Evolutionary conservation across 1,140 invertebrate genomes (phyloP).

Genomic region (Neodiprion pinetum): DNA sequence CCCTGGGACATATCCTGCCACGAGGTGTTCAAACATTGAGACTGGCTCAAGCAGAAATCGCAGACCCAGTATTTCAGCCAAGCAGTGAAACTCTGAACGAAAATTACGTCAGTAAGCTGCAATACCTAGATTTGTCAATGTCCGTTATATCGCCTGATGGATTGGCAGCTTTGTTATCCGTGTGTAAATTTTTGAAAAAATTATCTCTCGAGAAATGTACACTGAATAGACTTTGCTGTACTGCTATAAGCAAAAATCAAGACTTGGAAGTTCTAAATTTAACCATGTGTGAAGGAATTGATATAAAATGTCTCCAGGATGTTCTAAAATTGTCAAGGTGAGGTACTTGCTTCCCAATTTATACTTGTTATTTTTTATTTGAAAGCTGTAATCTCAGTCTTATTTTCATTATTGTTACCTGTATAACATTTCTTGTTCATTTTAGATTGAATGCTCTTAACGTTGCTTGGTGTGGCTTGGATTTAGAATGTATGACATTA

Average conservation of each 20-base stretch:
- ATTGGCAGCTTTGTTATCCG: constrained; percentile 69
- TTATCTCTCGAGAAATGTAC: constrained; percentile 82
- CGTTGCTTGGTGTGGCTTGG: constrained; percentile 82
- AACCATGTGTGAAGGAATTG: constrained; percentile 74
- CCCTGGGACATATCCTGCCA: constrained; percentile 73
- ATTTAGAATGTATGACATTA: constrained; percentile 65
- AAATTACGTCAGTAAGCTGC: constrained; percentile 63
- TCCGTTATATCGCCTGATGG: constrained; percentile 67
- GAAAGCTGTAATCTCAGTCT: neutral
- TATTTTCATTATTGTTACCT: constrained; percentile 16
- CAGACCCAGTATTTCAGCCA: constrained; percentile 62
- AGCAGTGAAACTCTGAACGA: constrained; percentile 47
- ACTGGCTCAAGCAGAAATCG: constrained; percentile 75
- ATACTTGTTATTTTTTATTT: constrained; percentile 1
- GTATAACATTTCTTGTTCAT: constrained; percentile 35
- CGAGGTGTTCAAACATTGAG: constrained; percentile 78
- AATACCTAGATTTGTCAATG: constrained; percentile 88
- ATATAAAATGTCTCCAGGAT: constrained; percentile 64
- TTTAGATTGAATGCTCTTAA: constrained; percentile 77
- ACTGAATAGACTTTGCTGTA: constrained; percentile 69
- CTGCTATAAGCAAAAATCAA: constrained; percentile 70
- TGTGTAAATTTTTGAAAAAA: constrained; percentile 78
- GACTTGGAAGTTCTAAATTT: constrained; percentile 78
- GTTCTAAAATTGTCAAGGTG: constrained; percentile 72
- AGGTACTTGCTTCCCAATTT: constrained; percentile 33